A percentile compares a stretch with the other conserved stretches of the same genome.
phyloP scores from a whole-genome alignment of 1,140 invertebrate genomes.

The Cydia pomonella region DNA sequence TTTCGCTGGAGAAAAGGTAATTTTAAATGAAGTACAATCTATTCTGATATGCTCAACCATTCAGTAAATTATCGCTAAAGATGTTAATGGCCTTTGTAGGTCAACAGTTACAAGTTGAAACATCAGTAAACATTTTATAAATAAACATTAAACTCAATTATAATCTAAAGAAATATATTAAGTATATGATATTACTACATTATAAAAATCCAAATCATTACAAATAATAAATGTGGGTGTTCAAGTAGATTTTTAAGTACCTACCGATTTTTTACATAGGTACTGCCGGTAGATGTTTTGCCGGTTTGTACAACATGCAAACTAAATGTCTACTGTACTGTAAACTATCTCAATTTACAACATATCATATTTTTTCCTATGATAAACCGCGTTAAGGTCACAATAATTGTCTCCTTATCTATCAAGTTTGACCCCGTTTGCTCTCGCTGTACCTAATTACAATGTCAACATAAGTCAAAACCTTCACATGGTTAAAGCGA shows the following conservation, averaged over 20 bases:
- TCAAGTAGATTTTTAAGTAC: too few relatives aligned
- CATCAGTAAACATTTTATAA: not conserved
- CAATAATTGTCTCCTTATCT: constrained; percentile 16
- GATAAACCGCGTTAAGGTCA: constrained; percentile 2
- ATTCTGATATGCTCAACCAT: not conserved
- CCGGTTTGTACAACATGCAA: not conserved
- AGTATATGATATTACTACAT: too few relatives aligned
- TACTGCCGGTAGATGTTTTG: not conserved
- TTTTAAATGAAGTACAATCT: not conserved
- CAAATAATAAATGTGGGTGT: too few relatives aligned
- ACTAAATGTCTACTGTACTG: too few relatives aligned
- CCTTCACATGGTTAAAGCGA: constrained; percentile 6
- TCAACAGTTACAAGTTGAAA: not conserved
- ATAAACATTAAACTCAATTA: not conserved
- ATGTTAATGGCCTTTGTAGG: not conserved
- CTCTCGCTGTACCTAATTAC: constrained; percentile 10
- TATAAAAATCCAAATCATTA: too few relatives aligned
- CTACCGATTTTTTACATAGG: too few relatives aligned
- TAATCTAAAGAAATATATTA: too few relatives aligned
- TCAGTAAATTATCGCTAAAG: not conserved
- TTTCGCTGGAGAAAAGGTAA: constrained; percentile 65
- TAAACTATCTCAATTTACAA: too few relatives aligned
- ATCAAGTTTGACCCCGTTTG: not conserved
- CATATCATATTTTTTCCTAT: not conserved
- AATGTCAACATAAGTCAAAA: constrained; percentile 29